These are phyloP conservation scores for Yponomeuta evonymella DNA, from an alignment of 2,888 invertebrate genomes.

Conservation along the genomic window DNA sequence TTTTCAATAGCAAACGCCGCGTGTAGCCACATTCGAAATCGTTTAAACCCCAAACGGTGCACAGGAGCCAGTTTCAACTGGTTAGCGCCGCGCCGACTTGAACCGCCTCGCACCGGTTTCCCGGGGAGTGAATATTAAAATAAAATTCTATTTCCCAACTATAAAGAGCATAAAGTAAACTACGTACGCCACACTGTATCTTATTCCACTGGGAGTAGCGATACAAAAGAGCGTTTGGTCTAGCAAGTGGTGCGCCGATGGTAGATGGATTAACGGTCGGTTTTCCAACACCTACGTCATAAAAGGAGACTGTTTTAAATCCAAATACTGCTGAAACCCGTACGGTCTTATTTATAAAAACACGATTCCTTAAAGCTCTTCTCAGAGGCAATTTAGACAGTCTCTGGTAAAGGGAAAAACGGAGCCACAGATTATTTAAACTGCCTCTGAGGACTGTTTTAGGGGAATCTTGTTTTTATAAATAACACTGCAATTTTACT, in stretches of 20 bases:
- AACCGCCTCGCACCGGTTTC: not conserved
- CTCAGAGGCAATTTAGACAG: no score
- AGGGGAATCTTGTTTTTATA: no score
- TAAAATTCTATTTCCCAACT: not conserved
- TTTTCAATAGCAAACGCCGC: not conserved
- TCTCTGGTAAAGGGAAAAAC: no score
- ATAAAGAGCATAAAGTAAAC: not conserved
- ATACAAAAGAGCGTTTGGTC: not conserved
- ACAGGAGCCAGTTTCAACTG: not conserved
- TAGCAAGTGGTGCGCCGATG: not conserved
- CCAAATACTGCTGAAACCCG: no score
- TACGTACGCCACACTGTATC: constrained; percentile 2
- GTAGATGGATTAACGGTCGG: not conserved
- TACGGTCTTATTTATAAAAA: no score
- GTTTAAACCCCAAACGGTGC: not conserved
- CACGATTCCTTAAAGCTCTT: no score
- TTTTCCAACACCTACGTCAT: not conserved
- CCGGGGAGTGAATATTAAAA: not conserved
- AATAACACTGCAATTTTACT: no score
- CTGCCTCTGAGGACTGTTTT: no score
- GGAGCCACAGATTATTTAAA: no score
- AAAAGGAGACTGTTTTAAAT: no score
- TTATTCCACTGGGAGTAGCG: not conserved
- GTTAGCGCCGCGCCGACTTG: not conserved
- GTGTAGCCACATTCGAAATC: not conserved